These are phyloP conservation scores for Terrapene triunguis DNA, from an alignment of 2,113 vertebrate species.

Conservation along the genomic window DNA sequence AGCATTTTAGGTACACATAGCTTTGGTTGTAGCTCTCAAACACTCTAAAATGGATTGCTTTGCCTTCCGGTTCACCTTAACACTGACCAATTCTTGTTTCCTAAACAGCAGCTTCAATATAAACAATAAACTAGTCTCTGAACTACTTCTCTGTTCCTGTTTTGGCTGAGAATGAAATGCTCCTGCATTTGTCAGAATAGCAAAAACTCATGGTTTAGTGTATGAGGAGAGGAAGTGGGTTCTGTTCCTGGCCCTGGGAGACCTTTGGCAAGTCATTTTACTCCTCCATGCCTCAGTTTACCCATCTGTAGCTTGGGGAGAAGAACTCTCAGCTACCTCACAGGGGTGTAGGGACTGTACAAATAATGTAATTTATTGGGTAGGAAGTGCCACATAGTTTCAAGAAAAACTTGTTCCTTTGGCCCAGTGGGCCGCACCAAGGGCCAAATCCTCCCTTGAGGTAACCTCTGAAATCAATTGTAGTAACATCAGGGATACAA, in stretches of 20 bases:
- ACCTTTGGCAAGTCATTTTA: not conserved
- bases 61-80: fast-evolving
- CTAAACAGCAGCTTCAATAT: not conserved
- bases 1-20: not conserved
- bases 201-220: not conserved
- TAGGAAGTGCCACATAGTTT: not conserved
- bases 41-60: not conserved
- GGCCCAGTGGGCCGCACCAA: not conserved
- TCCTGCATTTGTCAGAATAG: not conserved
- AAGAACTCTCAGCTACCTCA: not conserved
- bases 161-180: not conserved
- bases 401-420: not conserved
- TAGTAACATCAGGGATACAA: not conserved
- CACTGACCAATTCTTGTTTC: not conserved
- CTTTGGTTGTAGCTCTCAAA: not conserved
- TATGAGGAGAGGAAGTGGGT: not conserved
- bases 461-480: not conserved
- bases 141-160: not conserved
- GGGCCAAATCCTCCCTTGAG: not conserved
- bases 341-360: not conserved
- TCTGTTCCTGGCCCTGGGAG: not conserved
- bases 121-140: not conserved
- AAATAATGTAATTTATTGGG: not conserved
- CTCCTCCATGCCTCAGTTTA: not conserved
- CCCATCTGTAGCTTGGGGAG: not conserved